phyloP scores from a whole-genome alignment of 2,888 invertebrate species.

The Mythimna albipuncta region DNA sequence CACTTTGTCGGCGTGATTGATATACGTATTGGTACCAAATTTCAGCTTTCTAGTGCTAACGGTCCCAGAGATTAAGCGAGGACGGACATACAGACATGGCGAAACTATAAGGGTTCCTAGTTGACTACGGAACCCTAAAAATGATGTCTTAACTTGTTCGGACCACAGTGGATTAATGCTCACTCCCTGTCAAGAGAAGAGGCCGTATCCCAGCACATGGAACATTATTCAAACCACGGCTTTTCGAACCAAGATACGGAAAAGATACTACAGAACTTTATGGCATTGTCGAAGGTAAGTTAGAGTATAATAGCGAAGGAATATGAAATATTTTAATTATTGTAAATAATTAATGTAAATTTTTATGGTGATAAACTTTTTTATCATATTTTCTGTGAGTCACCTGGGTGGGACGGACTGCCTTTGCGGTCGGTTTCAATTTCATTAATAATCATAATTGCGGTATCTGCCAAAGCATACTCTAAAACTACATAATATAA shows the following conservation, averaged over 20 bases:
- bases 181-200: not conserved
- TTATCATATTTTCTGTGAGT: constrained; percentile 36
- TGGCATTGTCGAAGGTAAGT: not conserved
- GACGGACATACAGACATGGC: too few relatives aligned
- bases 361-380: not conserved
- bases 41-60: too few relatives aligned
- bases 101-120: too few relatives aligned
- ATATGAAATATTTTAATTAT: not conserved
- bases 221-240: not conserved
- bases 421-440: constrained; percentile 26
- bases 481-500: constrained; percentile 7
- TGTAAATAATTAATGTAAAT: not conserved
- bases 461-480: constrained; percentile 26
- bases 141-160: constrained; percentile 7
- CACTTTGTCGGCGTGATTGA: too few relatives aligned
- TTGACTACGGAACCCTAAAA: too few relatives aligned
- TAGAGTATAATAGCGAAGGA: not conserved
- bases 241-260: constrained; percentile 20
- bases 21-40: too few relatives aligned
- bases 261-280: not conserved
- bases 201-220: not conserved
- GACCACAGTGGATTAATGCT: not conserved
- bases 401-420: constrained; percentile 42
- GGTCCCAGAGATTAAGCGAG: too few relatives aligned
- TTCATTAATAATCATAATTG: constrained; percentile 29